Evolutionary conservation across 2,797 vertebrate genomes (phyloP).

Genomic region (Helostoma temminkii): DNA sequence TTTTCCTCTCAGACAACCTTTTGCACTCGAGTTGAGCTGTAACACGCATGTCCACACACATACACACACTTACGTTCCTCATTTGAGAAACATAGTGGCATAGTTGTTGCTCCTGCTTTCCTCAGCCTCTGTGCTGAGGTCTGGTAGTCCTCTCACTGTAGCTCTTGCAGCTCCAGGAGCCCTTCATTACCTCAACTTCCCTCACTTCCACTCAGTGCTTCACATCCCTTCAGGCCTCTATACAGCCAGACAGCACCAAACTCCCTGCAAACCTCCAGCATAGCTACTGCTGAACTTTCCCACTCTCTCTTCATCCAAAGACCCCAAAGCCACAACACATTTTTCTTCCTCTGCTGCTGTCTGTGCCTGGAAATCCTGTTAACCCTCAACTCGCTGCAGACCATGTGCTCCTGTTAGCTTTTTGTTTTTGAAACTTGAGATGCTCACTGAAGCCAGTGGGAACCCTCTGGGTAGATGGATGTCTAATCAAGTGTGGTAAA

Average conservation of each 20-base stretch:
- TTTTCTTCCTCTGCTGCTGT: constrained; percentile 45
- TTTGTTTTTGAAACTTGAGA: background rate
- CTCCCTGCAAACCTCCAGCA: constrained; percentile 27
- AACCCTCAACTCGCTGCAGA: constrained; percentile 37
- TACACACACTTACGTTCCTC: constrained; percentile 22
- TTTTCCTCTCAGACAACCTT: constrained; percentile 7
- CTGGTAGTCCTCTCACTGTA: constrained; percentile 30
- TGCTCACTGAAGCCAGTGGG: constrained; percentile 27
- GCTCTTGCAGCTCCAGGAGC: constrained; percentile 16
- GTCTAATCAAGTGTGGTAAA: constrained; percentile 58
- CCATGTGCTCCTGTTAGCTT: constrained; percentile 6
- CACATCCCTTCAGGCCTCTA: constrained; percentile 39
- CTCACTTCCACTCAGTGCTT: constrained; percentile 34
- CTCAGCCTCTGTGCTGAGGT: constrained; percentile 51
- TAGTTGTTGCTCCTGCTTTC: constrained; percentile 28
- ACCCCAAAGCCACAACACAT: constrained; percentile 48
- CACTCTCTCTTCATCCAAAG: constrained; percentile 31
- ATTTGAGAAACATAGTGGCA: constrained; percentile 29
- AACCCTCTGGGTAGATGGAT: constrained; percentile 23
- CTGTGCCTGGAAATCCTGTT: constrained; percentile 56
- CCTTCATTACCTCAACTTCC: constrained; percentile 47
- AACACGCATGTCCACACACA: constrained; percentile 6
- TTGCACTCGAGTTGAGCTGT: constrained; percentile 11
- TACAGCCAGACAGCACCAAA: constrained; percentile 20
- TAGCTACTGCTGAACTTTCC: constrained; percentile 33